Evolutionary conservation across 2,113 vertebrate species (phyloP).

Genomic region (Neodon shergylaensis): DNA sequence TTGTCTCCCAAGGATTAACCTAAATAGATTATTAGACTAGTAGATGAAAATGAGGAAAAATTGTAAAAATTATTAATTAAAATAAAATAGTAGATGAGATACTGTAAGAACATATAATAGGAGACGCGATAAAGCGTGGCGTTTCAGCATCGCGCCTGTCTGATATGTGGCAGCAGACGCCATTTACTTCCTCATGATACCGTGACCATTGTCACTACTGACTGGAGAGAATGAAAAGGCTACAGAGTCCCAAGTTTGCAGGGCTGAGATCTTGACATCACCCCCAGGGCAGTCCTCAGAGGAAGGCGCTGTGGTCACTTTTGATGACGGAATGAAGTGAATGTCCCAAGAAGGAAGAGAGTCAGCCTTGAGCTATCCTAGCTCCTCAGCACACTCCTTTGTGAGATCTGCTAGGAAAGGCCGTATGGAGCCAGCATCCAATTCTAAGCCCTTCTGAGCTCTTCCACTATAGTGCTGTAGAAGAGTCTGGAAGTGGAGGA

Average conservation of each 20-base stretch:
- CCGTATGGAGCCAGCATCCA: not conserved
- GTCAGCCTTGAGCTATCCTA: not conserved
- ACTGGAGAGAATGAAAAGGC: not conserved
- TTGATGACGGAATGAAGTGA: not conserved
- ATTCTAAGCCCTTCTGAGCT: not conserved
- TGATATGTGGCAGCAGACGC: not conserved
- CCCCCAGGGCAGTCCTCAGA: not conserved
- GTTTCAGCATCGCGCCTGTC: accelerated
- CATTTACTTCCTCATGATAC: not conserved
- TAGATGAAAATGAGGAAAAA: no score
- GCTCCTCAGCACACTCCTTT: not conserved
- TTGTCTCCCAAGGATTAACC: no score
- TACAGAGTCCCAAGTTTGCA: not conserved
- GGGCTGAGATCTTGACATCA: not conserved
- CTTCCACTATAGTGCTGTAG: not conserved
- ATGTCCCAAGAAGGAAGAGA: not conserved
- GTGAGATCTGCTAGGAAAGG: no score
- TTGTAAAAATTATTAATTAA: no score
- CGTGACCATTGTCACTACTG: not conserved
- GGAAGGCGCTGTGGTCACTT: not conserved
- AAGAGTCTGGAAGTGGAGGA: not conserved
- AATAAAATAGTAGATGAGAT: not conserved
- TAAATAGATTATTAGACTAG: not conserved
- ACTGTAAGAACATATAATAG: not conserved
- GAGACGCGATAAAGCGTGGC: not conserved